A percentile compares a stretch with the other conserved stretches of the same genome.
These are phyloP conservation scores for Elephantulus edwardii DNA, from an alignment of 2,113 vertebrate genomes.

Conservation along the genomic window DNA sequence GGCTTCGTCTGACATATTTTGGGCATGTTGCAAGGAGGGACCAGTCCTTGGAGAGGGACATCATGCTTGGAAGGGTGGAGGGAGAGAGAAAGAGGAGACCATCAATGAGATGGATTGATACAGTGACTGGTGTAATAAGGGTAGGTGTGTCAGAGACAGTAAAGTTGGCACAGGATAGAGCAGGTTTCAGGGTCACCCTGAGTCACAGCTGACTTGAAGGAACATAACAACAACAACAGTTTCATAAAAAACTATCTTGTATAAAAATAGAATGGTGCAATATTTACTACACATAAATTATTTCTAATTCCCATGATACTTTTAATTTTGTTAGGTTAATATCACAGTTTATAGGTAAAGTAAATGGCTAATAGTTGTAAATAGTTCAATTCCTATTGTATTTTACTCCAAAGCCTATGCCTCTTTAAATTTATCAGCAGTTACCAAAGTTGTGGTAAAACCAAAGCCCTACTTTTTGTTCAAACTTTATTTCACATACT, in stretches of 20 bases:
- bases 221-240: too few relatives aligned
- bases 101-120: too few relatives aligned
- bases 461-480: conserved; percentile 34
- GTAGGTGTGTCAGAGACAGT: too few relatives aligned
- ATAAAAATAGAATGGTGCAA: conserved; percentile 39
- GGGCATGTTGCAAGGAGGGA: too few relatives aligned
- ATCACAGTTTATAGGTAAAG: conserved; percentile 6
- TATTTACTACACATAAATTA: background rate
- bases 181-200: too few relatives aligned
- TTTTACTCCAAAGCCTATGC: conserved; percentile 15
- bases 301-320: conserved; percentile 14
- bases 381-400: background rate
- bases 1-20: too few relatives aligned
- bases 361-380: background rate
- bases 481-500: conserved; percentile 2
- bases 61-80: too few relatives aligned
- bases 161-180: too few relatives aligned
- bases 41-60: too few relatives aligned
- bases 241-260: background rate
- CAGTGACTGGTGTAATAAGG: too few relatives aligned
- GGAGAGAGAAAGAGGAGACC: too few relatives aligned
- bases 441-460: conserved; percentile 9
- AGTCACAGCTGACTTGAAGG: too few relatives aligned
- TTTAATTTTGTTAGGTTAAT: background rate
- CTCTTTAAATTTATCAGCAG: conserved; percentile 23